Percentiles rank a stretch among this genome's conserved stretches.
Conservation (phyloP, 2,113 vertebrate species). For the Microtus richardsoni region DNA sequence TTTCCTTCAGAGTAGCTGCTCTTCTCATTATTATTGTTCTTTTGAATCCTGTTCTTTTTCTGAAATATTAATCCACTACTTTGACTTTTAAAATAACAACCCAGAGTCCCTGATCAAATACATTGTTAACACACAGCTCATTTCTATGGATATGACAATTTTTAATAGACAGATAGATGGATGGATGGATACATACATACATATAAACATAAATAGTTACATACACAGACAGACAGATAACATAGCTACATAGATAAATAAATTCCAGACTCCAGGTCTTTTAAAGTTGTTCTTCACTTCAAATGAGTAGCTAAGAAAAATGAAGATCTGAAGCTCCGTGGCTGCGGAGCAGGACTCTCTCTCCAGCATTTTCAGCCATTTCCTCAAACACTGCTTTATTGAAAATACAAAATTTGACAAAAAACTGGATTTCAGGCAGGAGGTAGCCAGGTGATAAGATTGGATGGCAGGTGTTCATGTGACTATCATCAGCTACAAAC, state of each 20-base stretch:
- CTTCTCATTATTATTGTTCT: conserved; percentile 67
- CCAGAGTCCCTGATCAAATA: conserved; percentile 60
- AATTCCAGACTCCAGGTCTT: not conserved
- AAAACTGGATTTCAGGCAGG: not conserved
- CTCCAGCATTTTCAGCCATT: not conserved
- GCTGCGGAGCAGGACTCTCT: not conserved
- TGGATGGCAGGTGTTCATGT: not conserved
- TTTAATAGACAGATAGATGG: not conserved
- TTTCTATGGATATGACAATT: not conserved
- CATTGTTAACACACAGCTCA: conserved; percentile 61
- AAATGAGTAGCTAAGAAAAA: not conserved
- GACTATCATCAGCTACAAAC: not conserved
- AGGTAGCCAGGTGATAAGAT: not conserved
- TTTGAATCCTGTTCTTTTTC: conserved; percentile 60
- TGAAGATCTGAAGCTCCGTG: not conserved
- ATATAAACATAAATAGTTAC: not conserved
- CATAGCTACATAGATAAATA: too few species aligned
- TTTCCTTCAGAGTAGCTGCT: conserved; percentile 44
- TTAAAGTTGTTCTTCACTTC: not conserved
- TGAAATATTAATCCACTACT: conserved; percentile 66
- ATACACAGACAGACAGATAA: not conserved
- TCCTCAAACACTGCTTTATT: not conserved
- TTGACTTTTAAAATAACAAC: conserved; percentile 71
- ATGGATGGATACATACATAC: not conserved
- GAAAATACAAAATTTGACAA: not conserved